Percentiles rank a stretch among this genome's conserved stretches.
Conservation (phyloP, 2,113 vertebrate genomes). For the Carollia perspicillata region DNA sequence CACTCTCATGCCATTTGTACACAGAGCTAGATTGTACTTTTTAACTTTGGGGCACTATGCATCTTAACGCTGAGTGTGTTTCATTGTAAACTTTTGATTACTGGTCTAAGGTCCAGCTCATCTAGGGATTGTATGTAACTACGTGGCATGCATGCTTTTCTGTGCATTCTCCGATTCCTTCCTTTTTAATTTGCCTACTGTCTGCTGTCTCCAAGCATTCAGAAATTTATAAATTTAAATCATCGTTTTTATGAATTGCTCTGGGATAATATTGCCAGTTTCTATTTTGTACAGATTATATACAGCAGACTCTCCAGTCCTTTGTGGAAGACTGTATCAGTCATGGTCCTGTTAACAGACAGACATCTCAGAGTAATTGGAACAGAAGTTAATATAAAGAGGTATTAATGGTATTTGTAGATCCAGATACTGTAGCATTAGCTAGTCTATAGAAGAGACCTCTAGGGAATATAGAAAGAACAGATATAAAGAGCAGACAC, state of each 20-base stretch:
- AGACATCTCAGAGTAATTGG: neutral
- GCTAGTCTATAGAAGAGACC: neutral
- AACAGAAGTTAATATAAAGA: constrained; percentile 24
- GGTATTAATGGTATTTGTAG: neutral
- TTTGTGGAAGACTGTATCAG: neutral
- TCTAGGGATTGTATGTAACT: neutral
- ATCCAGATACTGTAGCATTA: neutral
- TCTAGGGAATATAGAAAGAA: neutral
- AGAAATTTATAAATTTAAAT: neutral
- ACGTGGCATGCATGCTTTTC: neutral
- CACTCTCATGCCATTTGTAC: neutral
- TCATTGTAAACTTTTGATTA: neutral
- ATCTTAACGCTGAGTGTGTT: neutral
- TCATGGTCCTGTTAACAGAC: neutral
- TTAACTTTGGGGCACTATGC: neutral
- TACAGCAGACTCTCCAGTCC: neutral
- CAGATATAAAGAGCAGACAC: neutral
- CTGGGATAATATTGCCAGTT: neutral
- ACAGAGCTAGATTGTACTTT: neutral
- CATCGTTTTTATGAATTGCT: neutral
- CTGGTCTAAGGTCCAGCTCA: neutral
- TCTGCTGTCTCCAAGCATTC: neutral
- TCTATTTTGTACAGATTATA: neutral
- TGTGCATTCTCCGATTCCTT: neutral
- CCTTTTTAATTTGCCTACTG: neutral